Conservation (phyloP, 2,113 vertebrate genomes). For the Muntiacus reevesi region DNA sequence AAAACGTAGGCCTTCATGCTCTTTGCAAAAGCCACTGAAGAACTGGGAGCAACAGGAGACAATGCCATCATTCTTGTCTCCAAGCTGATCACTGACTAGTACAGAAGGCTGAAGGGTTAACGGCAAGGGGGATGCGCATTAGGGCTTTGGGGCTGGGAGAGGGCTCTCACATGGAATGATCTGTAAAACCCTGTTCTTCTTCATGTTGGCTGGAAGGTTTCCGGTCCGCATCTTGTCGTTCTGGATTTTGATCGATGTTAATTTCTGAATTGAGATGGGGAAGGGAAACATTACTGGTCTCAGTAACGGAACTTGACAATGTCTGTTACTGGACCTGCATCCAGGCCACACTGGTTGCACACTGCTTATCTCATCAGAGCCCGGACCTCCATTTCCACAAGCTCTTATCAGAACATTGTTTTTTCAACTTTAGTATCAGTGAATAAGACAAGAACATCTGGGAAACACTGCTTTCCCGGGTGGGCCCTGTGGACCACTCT, state of each 20-base stretch:
- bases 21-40: slow-evolving; percentile 29
- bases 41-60: background rate
- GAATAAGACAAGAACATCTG: background rate
- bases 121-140: background rate
- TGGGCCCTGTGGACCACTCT: background rate
- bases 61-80: background rate
- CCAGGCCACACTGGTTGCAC: background rate
- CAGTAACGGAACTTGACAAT: background rate
- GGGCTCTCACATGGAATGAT: slow-evolving; percentile 96
- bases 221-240: slow-evolving; percentile 99
- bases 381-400: background rate
- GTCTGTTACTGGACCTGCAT: background rate
- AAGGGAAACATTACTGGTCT: background rate
- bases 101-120: background rate
- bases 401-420: background rate
- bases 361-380: background rate
- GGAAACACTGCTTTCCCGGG: background rate
- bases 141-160: background rate
- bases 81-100: background rate
- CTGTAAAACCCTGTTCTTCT: slow-evolving; percentile 98
- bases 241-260: slow-evolving; percentile 99
- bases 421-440: background rate
- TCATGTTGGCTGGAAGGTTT: slow-evolving; percentile 98
- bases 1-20: background rate
- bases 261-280: slow-evolving; percentile 83